Evolutionary conservation across 2,797 vertebrate species (phyloP).

Genomic region (Tragopan temminckii): DNA sequence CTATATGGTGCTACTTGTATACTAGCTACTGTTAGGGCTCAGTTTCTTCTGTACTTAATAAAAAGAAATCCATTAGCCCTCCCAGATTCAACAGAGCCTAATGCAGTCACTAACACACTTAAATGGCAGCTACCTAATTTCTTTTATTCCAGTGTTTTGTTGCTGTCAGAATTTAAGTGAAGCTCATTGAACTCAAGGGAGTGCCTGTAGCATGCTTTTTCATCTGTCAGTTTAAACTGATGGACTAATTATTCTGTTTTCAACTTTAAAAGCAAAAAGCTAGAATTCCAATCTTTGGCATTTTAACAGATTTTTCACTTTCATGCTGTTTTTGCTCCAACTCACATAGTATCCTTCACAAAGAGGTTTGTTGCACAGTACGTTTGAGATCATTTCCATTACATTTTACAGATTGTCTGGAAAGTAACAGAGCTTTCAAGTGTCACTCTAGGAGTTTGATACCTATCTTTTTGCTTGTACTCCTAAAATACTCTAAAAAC

Average conservation of each 20-base stretch:
- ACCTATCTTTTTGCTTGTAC: neutral
- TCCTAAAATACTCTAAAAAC: neutral
- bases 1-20: neutral
- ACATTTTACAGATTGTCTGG: neutral
- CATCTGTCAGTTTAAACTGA: neutral
- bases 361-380: neutral
- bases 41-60: neutral
- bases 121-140: neutral
- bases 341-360: neutral
- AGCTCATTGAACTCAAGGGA: neutral
- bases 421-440: neutral
- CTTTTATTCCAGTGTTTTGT: neutral
- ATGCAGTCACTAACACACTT: neutral
- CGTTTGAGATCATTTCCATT: neutral
- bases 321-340: neutral
- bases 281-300: neutral
- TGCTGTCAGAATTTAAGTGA: neutral
- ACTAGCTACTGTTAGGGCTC: neutral
- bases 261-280: neutral
- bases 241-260: neutral
- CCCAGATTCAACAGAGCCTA: neutral
- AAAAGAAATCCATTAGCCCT: neutral
- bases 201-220: neutral
- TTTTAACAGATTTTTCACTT: neutral
- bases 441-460: neutral